These are phyloP conservation scores for Tetragonisca angustula DNA, from an alignment of 2,888 invertebrate genomes.

Conservation along the genomic window DNA sequence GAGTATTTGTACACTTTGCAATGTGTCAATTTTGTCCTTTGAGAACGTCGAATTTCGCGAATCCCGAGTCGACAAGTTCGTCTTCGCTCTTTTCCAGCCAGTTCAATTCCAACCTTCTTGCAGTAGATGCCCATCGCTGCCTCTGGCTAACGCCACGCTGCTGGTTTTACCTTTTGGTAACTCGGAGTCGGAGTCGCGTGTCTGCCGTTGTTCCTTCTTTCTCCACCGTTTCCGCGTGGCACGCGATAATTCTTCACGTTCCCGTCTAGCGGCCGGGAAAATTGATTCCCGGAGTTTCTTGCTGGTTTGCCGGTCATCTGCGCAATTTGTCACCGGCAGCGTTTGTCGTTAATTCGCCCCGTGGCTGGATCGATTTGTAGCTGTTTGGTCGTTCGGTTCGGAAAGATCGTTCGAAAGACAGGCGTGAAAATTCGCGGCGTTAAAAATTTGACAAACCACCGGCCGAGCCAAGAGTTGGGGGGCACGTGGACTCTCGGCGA, in stretches of 20 bases:
- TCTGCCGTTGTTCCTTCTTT: conserved; percentile 25
- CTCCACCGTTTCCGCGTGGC: conserved; percentile 9
- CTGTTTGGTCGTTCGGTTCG: conserved; percentile 28
- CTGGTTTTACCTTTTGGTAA: conserved; percentile 32
- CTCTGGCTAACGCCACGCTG: not conserved
- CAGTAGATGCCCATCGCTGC: not conserved
- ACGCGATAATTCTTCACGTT: conserved; percentile 66
- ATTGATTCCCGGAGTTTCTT: conserved; percentile 65
- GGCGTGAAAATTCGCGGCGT: not conserved
- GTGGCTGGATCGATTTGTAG: conserved; percentile 24
- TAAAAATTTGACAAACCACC: not conserved
- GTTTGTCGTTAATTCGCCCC: conserved; percentile 41
- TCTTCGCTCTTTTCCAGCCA: not conserved
- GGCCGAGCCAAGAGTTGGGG: not conserved
- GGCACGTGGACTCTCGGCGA: not conserved
- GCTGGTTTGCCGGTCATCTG: conserved; percentile 28
- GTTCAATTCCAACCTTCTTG: not conserved
- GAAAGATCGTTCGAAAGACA: not conserved
- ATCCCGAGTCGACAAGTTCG: not conserved
- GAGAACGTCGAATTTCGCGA: not conserved
- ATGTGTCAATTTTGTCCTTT: not conserved
- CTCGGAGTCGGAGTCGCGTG: conserved; percentile 9
- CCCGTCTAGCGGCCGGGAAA: conserved; percentile 26
- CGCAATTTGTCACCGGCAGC: conserved; percentile 44
- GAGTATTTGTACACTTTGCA: too few species aligned